These are phyloP conservation scores for Platygyra sinensis DNA, from an alignment of 64 coral and sea anemone genomes.

Conservation along the genomic window DNA sequence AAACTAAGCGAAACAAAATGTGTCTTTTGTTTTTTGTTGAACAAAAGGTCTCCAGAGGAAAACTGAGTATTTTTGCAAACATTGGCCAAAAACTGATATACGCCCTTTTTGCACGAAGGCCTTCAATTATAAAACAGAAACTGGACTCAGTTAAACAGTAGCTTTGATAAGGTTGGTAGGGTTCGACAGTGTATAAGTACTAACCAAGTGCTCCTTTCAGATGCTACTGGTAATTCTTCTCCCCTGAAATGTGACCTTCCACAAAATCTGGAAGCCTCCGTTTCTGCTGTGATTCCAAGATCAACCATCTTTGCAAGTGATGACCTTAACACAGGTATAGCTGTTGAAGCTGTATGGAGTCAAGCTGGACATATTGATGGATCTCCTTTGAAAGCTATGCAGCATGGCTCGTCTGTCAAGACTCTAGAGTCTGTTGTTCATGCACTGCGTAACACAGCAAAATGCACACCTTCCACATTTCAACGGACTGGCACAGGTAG, in stretches of 20 bases:
- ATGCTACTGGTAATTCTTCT: background rate
- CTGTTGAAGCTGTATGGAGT: constrained; percentile 18
- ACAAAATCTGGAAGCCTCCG: background rate
- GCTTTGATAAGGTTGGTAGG: no score
- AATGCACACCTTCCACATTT: background rate
- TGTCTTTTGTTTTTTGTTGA: no score
- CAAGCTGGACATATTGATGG: background rate
- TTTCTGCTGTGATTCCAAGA: background rate
- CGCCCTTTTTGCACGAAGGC: no score
- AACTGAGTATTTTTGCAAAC: no score
- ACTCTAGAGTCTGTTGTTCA: constrained; percentile 33
- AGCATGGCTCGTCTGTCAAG: background rate
- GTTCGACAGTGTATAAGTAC: no score
- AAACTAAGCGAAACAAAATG: no score
- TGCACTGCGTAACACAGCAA: constrained; percentile 3
- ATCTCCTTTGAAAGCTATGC: background rate
- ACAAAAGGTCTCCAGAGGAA: no score
- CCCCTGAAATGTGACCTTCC: background rate
- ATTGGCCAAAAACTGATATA: no score
- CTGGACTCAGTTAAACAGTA: no score
- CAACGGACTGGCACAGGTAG: background rate
- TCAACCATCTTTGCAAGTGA: background rate
- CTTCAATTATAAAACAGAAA: no score
- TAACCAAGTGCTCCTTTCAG: background rate
- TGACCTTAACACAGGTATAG: background rate